A percentile compares a stretch with the other conserved stretches of the same genome.
Evolutionary conservation across 2,113 vertebrate genomes (phyloP).

Genomic region (Zingel zingel): DNA sequence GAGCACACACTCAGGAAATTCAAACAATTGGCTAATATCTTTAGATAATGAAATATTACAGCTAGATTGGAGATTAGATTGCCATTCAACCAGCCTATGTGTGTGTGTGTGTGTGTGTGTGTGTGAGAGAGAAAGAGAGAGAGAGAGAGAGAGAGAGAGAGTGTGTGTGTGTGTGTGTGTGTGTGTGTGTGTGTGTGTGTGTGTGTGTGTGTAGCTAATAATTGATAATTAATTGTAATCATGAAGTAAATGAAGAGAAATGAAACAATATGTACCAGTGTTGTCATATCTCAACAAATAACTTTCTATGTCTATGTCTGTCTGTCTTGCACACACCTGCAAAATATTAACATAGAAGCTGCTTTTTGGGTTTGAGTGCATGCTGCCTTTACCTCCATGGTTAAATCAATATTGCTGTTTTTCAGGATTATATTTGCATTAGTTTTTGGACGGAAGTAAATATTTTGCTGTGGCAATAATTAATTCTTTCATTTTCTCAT

Average conservation of each 20-base stretch:
- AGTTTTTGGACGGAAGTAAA: neutral
- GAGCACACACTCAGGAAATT: conserved; percentile 19
- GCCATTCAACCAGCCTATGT: neutral
- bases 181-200: conserved; percentile 17
- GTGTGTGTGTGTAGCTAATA: neutral
- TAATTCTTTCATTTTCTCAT: neutral
- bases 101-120: neutral
- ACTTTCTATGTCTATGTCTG: too few relatives aligned
- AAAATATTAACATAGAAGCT: neutral
- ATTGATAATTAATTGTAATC: neutral
- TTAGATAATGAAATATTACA: conserved; percentile 45
- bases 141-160: neutral
- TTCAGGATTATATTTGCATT: neutral
- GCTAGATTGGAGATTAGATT: conserved; percentile 19
- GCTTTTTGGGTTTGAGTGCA: neutral
- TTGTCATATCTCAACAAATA: neutral
- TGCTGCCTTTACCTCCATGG: neutral
- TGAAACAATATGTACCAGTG: neutral
- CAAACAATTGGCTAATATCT: conserved; percentile 31
- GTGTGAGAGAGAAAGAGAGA: neutral
- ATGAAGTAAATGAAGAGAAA: neutral
- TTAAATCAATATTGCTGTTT: neutral
- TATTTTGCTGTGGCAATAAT: neutral
- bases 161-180: conserved; percentile 14
- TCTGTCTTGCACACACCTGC: neutral